Base-by-base conservation (phyloP, 2,113 vertebrate species). In the Gobius niger region DNA sequence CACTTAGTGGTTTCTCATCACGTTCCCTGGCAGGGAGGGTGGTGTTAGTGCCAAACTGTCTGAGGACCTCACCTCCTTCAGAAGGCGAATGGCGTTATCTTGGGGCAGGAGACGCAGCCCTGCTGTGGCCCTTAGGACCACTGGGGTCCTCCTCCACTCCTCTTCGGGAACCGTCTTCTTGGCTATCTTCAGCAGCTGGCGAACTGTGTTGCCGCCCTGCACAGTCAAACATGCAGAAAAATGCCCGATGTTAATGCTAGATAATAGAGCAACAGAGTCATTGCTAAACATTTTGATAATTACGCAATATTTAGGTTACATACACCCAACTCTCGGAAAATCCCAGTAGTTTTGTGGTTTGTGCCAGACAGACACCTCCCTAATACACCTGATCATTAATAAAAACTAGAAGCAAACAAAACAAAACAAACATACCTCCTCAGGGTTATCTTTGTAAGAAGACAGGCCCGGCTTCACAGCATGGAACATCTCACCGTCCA, bases 391-490 rank as follows among this genome's bases (percentile, higher is more conserved):
- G 56, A 70, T 80, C 41, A 60, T 67, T 76, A 73, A 78, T 82
- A 65, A 82, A 70, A 49, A 59, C n/a, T 68, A n/a, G 53, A 68
- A 68, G 63, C 73, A 53, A 44, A n/a, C n/a, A n/a, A 13, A 1
- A 24, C 72, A 47, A 34, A 9, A 1, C 41, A 77, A 53, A 77
- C 91, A 88, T 90, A 99, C 98, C 94, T 93, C 91, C 71, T 96
- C 92, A 56, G 95, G 96, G 56, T 94, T 91, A 89, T 97, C 94
- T 82, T 93, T 95, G 74, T 96, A 98, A 6, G 95, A 94, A 82
- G 98, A 99, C 72, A 99, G 93, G 77, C 98, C 98, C 41, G 98
- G 98, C 78, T 99, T 99, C 85, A 99, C 93, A 66, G 95, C 96
- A 4, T 98, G 95, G 91, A 95, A 99, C 80, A 99, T 91, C 90